Evolutionary conservation across 2,888 invertebrate species (phyloP), one percentile per base, ranked within the genome.

Genomic region (Azorinus chamasolen): DNA sequence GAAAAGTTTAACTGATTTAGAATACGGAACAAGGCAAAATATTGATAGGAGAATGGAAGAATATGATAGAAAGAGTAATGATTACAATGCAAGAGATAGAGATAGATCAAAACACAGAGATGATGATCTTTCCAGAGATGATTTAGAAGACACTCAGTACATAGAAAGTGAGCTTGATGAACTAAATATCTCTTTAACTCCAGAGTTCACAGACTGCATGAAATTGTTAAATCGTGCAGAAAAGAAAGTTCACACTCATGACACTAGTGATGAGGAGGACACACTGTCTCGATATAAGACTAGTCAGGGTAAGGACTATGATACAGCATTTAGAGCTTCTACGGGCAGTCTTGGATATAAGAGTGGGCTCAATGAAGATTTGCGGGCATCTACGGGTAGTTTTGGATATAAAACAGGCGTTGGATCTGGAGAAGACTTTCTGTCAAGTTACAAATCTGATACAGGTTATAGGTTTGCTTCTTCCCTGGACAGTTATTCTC

Each of bases 151-250:
- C 57, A 88, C 88, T 24, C 83, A 85, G 20, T 77, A 77, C 24
- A 87, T 86, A 20, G 79, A 89, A 58, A 85, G 79, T 54, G 88
- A 90, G 57, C 70, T 87, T 4, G 87, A 85, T 77, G 88, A 88
- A 53, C 66, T 89, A 22, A 86, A 91, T 66, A 86, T 89, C 32
- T 89, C 90, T 10, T 70, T 92, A 59, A 91, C 90, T 5, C 89
- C 91, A 24, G 92, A 92, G 58, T 85, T 92, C 27, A 88, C 85
- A 10, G 92, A 92, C 65, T 92, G 92, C 69, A 86, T 92, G 82
- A 88, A 88, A 74, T 79, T 92, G 25, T 78, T 92, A 51, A 88
- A 90, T 70, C 78, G 86, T 53, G 92, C 91, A 14, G 91, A 92
- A 74, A 89, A 86, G 76, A 91, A 91, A 41, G 85, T 91, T 25